These are phyloP conservation scores for Eustalomyia histrio DNA, from an alignment of 2,888 invertebrate genomes.

Conservation along the genomic window DNA sequence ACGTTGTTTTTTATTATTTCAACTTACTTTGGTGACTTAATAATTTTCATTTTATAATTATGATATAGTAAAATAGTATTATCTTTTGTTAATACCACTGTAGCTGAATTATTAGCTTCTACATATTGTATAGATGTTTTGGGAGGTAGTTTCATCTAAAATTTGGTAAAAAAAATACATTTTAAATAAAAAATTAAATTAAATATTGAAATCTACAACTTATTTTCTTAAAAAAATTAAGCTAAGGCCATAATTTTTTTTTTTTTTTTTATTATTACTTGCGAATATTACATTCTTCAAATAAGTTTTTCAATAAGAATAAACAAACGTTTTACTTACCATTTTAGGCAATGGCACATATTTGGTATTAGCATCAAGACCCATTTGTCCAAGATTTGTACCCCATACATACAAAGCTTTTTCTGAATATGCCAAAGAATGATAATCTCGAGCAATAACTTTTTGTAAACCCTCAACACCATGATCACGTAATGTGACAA, in stretches of 20 bases:
- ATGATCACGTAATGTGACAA: slow-evolving; percentile 74
- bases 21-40: slow-evolving; percentile 76
- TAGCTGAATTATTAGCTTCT: slow-evolving; percentile 78
- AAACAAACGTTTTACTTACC: slow-evolving; percentile 65
- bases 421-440: slow-evolving; percentile 85
- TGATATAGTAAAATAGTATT: slow-evolving; percentile 74
- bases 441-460: slow-evolving; percentile 85
- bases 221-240: too few relatives aligned
- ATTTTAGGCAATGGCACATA: slow-evolving; percentile 71
- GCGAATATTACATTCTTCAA: too few relatives aligned
- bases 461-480: slow-evolving; percentile 80
- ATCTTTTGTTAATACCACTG: slow-evolving; percentile 72
- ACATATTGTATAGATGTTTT: slow-evolving; percentile 72
- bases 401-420: slow-evolving; percentile 88
- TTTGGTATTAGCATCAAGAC: slow-evolving; percentile 75
- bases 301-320: too few relatives aligned
- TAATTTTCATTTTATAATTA: slow-evolving; percentile 72
- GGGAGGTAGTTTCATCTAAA: slow-evolving; percentile 72
- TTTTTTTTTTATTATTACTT: too few relatives aligned
- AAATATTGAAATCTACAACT: too few relatives aligned
- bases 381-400: slow-evolving; percentile 89
- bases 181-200: too few relatives aligned
- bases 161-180: slow-evolving; percentile 26
- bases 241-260: too few relatives aligned
- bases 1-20: neutral